These are phyloP conservation scores for Entomobrya proxima DNA, from an alignment of 2,888 invertebrate species.

Conservation along the genomic window DNA sequence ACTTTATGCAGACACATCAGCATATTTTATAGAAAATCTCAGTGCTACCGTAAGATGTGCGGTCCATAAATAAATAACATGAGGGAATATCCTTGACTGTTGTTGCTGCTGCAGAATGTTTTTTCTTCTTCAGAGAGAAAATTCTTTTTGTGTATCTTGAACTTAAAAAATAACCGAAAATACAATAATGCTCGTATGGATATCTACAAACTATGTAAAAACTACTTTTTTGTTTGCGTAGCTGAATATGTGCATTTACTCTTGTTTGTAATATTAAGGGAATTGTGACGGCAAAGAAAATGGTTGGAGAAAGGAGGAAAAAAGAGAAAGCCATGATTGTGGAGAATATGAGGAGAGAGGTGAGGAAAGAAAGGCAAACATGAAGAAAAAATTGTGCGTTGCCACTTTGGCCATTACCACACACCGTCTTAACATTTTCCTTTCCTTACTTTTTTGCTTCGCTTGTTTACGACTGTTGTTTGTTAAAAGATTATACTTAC, in stretches of 20 bases:
- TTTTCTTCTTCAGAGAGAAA: background rate
- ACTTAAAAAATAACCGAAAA: background rate
- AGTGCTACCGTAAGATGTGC: slow-evolving; percentile 6
- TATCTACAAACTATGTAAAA: background rate
- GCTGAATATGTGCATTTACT: background rate
- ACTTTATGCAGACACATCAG: slow-evolving; percentile 2
- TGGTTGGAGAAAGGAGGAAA: background rate
- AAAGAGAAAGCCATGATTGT: background rate
- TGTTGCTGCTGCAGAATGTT: slow-evolving; percentile 30
- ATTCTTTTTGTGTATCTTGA: background rate
- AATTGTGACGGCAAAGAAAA: slow-evolving; percentile 9
- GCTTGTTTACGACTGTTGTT: slow-evolving; percentile 46
- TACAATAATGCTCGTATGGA: background rate
- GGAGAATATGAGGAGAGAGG: background rate
- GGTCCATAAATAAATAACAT: slow-evolving; percentile 54
- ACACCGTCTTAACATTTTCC: background rate
- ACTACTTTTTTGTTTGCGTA: slow-evolving; percentile 6
- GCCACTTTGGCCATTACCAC: background rate
- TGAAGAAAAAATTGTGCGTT: background rate
- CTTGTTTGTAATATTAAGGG: slow-evolving; percentile 20
- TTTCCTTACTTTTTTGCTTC: background rate
- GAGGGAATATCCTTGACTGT: background rate
- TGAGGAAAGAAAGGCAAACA: background rate
- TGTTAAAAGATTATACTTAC: slow-evolving; percentile 46
- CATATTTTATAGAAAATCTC: slow-evolving; percentile 42